Percentiles rank a stretch among this genome's conserved stretches.
Conservation (phyloP, 2,888 invertebrate genomes). For the Helobdella robusta region DNA sequence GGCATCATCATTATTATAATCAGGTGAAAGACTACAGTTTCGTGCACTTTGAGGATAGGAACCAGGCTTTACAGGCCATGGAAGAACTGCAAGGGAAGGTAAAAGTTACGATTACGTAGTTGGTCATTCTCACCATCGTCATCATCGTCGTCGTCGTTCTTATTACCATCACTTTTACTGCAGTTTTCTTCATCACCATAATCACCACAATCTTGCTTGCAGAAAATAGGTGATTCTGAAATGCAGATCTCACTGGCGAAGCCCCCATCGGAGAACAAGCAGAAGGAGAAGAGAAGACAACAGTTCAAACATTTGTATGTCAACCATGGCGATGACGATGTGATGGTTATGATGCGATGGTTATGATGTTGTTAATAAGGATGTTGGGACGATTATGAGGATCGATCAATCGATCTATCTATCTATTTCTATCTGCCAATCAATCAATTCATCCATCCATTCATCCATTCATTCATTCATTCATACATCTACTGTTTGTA, state of each 20-base stretch:
- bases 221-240: constrained; percentile 30
- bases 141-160: no score
- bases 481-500: no score
- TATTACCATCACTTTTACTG: neutral
- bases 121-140: neutral
- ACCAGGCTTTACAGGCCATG: constrained; percentile 78
- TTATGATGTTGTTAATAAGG: no score
- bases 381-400: no score
- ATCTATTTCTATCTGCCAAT: no score
- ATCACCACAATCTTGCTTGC: neutral
- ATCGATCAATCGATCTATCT: no score
- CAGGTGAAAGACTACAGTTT: constrained; percentile 77
- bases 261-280: constrained; percentile 97
- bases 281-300: constrained; percentile 52
- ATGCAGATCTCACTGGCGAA: constrained; percentile 95
- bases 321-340: no score
- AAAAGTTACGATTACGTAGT: constrained; percentile 20
- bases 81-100: constrained; percentile 46
- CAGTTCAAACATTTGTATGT: constrained; percentile 22
- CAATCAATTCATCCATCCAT: no score
- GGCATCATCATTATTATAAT: no score
- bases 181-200: neutral
- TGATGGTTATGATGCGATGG: no score
- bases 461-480: no score
- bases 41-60: constrained; percentile 95